A percentile compares a stretch with the other conserved stretches of the same genome.
phyloP scores from a whole-genome alignment of 2,113 vertebrate genomes.

The Microcebus murinus region DNA sequence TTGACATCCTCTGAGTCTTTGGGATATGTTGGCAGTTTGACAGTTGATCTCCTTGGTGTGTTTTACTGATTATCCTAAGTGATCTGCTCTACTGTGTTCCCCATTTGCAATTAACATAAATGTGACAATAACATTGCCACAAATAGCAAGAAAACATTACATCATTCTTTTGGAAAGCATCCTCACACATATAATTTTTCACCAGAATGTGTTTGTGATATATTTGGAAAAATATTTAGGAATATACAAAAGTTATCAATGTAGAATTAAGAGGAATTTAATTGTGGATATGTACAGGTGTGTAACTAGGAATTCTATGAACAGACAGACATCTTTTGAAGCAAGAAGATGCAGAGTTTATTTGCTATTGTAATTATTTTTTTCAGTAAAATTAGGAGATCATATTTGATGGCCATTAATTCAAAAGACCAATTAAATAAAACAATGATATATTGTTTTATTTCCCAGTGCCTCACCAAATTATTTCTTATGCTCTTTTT shows the following conservation, averaged over 20 bases:
- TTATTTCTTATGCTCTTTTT: not conserved
- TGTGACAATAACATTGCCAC: not conserved
- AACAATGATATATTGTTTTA: not conserved
- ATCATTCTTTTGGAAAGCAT: not conserved
- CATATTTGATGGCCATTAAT: not conserved
- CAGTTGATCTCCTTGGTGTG: not conserved
- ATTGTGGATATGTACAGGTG: not conserved
- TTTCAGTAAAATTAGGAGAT: not conserved
- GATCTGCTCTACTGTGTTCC: not conserved
- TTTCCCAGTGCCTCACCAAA: not conserved
- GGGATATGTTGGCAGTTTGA: not conserved
- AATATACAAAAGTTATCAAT: not conserved
- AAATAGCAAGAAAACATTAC: not conserved
- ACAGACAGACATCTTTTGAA: not conserved
- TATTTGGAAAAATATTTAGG: not conserved
- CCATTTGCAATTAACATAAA: not conserved
- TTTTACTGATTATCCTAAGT: not conserved
- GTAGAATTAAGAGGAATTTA: not conserved
- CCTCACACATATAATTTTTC: not conserved
- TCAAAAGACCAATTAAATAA: not conserved
- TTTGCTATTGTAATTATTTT: not conserved
- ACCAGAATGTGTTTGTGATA: not conserved
- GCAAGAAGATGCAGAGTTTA: not conserved
- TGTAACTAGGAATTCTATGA: not conserved
- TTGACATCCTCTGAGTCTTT: not conserved